Evolutionary conservation across 2,797 vertebrate genomes (phyloP).

Genomic region (Gymnodraco acuticeps): DNA sequence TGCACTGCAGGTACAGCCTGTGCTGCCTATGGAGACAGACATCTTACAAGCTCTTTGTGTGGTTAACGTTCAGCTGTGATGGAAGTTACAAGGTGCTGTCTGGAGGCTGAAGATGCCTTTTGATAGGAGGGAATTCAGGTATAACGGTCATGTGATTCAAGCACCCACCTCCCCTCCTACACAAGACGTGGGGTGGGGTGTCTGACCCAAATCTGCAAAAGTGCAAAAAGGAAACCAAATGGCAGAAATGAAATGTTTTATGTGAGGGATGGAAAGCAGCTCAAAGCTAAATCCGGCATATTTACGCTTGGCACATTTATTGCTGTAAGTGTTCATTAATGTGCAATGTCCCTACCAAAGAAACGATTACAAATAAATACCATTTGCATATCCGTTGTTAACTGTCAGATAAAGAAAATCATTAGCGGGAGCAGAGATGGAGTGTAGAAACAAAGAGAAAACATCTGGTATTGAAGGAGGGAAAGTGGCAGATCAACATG

Average conservation of each 20-base stretch:
- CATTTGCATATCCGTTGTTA: slow-evolving; percentile 59
- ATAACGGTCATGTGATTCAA: slow-evolving; percentile 51
- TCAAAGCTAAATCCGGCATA: no score
- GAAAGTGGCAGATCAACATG: slow-evolving; percentile 21
- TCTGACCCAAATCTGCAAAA: slow-evolving; percentile 82
- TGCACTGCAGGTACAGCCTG: slow-evolving; percentile 71
- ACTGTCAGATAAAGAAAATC: slow-evolving; percentile 61
- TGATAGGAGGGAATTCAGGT: slow-evolving; percentile 49
- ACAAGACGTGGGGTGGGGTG: slow-evolving; percentile 50
- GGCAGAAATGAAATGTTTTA: slow-evolving; percentile 41
- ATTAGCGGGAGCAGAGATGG: slow-evolving; percentile 25
- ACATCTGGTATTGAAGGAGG: slow-evolving; percentile 22
- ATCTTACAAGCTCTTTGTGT: slow-evolving; percentile 10
- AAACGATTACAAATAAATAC: no score
- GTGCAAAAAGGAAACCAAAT: slow-evolving; percentile 55
- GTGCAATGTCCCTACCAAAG: no score
- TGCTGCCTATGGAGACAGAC: slow-evolving; percentile 46
- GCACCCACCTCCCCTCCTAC: slow-evolving; percentile 2
- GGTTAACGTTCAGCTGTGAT: slow-evolving; percentile 44
- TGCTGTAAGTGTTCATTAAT: no score
- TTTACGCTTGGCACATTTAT: no score
- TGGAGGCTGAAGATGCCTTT: slow-evolving; percentile 24
- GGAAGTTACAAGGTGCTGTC: slow-evolving; percentile 51
- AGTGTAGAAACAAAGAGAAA: slow-evolving; percentile 5
- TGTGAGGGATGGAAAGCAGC: no score